Conservation (phyloP, 64 coral and sea anemone species). For the Exaiptasia diaphana region DNA sequence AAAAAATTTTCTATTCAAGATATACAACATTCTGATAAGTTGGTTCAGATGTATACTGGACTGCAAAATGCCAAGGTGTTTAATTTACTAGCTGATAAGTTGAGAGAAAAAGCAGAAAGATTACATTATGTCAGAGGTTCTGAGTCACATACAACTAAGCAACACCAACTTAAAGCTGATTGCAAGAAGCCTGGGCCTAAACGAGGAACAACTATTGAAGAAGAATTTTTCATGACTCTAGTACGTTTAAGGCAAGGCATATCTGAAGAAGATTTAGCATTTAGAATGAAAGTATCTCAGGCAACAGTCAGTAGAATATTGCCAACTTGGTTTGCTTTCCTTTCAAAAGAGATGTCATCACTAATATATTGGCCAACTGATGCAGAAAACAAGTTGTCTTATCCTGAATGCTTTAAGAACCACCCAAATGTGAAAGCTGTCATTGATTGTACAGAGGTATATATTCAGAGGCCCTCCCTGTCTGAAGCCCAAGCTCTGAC, state of each 20-base stretch:
- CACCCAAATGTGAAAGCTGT: conserved; percentile 29
- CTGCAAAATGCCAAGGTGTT: too few species aligned
- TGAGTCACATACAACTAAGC: conserved; percentile 1
- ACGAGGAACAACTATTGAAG: not conserved
- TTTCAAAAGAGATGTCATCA: conserved; percentile 10
- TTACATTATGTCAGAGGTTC: conserved; percentile 1
- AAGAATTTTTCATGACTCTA: conserved; percentile 14
- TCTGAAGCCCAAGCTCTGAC: conserved; percentile 21
- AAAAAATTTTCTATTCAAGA: too few species aligned
- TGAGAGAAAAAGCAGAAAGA: conserved; percentile 9
- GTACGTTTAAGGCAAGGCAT: conserved; percentile 16
- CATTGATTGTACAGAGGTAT: conserved; percentile 34
- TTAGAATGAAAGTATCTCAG: conserved; percentile 36
- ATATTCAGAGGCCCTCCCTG: not conserved
- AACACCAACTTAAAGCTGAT: not conserved
- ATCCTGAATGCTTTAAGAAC: conserved; percentile 13
- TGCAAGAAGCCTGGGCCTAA: not conserved
- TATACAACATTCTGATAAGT: too few species aligned
- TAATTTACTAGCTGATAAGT: too few species aligned
- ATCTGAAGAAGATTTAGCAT: conserved; percentile 34
- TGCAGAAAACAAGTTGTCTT: not conserved
- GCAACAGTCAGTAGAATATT: conserved; percentile 29
- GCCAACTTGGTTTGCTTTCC: conserved; percentile 15
- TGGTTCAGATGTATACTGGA: too few species aligned
- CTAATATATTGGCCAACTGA: conserved; percentile 9